Evolutionary conservation across 2,888 invertebrate species (phyloP), one percentile per base, ranked within the genome.

Genomic region (Megastigmus dorsalis): DNA sequence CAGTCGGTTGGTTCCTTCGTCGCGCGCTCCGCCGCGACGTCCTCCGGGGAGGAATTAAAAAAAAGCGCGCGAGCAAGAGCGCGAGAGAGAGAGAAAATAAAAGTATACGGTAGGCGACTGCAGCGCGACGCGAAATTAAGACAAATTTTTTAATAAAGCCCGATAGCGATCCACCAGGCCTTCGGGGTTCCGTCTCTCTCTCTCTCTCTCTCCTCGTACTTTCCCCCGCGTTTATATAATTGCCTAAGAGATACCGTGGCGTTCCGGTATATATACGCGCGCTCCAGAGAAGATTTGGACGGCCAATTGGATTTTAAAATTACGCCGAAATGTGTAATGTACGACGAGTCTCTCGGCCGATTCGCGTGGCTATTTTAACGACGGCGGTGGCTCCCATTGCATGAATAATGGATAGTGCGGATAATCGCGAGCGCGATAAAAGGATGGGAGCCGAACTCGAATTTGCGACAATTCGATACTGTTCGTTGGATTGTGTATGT

Each of bases 131-230:
- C 74, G 52, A 80, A 84, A 84, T 84, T 81, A 84, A 82, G 82
- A 83, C 80, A 83, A 81, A 84, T 84, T 84, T 84, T 84, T 82
- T 80, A 83, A 83, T 82, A 82, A 84, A 81, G 72, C 78, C 77
- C 78, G 80, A 82, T 80, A 79, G 78, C 80, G 77, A 81, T 83
- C 79, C 67, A 5, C 33, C 48, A 6, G 15, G 43, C 10, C 38
- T 23, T 18, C 26, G 38, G 65, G n/a, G 5, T 10, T 15, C 50
- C 43, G 33, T 65, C 38, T 43, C 30, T 28, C 28, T 52, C 54
- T 4, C 54, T 52, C 41, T 26, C 36, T 28, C 41, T 10, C 41
- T 28, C 45, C 15, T 4, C 54, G 59, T 52, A 36, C 36, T 28
- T 43, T 10, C 41, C 36, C 45, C 15, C 33, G 15, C 33, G n/a